Percentiles rank a stretch among this genome's conserved stretches.
Evolutionary conservation across 2,797 vertebrate species (phyloP).

Genomic region (Microctenopoma stevenorrisi): DNA sequence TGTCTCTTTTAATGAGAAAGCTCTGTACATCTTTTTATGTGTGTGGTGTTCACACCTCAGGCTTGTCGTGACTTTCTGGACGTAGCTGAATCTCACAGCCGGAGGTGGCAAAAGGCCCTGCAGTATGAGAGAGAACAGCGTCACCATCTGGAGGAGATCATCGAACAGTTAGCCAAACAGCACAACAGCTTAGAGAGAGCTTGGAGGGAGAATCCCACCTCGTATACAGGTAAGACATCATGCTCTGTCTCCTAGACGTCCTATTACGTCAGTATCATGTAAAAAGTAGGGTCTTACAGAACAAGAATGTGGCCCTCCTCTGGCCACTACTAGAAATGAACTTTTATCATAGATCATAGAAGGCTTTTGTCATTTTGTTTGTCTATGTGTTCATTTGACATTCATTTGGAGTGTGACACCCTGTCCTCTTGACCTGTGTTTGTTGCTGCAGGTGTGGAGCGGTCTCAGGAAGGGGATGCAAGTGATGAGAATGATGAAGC

Average conservation of each 20-base stretch:
- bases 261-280: not conserved
- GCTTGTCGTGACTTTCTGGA: conserved; percentile 97
- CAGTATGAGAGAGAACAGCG: conserved; percentile 96
- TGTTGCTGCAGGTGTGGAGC: conserved; percentile 77
- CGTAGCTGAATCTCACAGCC: conserved; percentile 91
- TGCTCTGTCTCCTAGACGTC: not conserved
- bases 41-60: conserved; percentile 74
- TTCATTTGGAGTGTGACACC: not conserved
- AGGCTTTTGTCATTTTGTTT: not conserved
- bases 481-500: conserved; percentile 98
- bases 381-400: not conserved
- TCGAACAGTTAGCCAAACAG: conserved; percentile 96
- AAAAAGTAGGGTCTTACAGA: not conserved
- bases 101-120: conserved; percentile 93
- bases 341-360: not conserved
- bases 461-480: conserved; percentile 87
- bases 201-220: conserved; percentile 88
- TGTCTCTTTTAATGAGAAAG: conserved; percentile 20
- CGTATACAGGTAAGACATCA: conserved; percentile 71
- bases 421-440: not conserved
- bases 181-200: conserved; percentile 96
- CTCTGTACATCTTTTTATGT: conserved; percentile 12
- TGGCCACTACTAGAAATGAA: conserved; percentile 24
- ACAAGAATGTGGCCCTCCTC: conserved; percentile 28
- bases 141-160: conserved; percentile 94